Percentiles rank a stretch among this genome's conserved stretches.
Conservation (phyloP, 2,797 vertebrate genomes). For the Sebastes cheni region DNA sequence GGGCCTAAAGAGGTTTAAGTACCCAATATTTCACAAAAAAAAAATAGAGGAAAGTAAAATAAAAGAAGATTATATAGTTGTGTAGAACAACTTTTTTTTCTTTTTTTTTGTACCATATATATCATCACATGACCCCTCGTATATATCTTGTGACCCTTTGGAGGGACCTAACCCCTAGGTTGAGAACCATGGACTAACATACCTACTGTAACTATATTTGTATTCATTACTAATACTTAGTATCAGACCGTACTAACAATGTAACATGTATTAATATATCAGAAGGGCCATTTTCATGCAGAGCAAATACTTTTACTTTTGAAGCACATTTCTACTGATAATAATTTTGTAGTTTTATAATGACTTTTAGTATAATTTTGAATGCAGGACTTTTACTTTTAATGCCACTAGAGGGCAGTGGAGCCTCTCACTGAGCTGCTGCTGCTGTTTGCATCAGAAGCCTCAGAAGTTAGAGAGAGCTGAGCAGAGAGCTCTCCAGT, state of each 20-base stretch:
- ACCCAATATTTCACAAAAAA: neutral
- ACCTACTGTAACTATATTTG: neutral
- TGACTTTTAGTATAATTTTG: neutral
- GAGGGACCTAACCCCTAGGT: rapidly evolving
- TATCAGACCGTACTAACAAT: neutral
- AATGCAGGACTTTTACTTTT: neutral
- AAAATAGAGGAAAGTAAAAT: no score
- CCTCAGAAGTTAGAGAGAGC: neutral
- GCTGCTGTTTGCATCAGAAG: neutral
- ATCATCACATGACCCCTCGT: no score
- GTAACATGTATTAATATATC: neutral
- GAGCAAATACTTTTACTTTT: rapidly evolving
- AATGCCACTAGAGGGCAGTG: slow-evolving; percentile 61
- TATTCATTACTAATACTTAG: neutral
- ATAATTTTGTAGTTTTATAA: neutral
- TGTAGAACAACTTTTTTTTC: no score
- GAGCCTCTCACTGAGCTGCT: slow-evolving; percentile 22
- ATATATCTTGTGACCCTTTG: no score
- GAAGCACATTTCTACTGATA: neutral
- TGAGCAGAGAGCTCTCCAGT: neutral
- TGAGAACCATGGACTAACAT: rapidly evolving
- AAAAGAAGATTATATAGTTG: no score
- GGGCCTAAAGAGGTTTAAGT: no score
- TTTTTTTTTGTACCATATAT: rapidly evolving
- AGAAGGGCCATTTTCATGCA: rapidly evolving